Evolutionary conservation across 2,113 vertebrate genomes (phyloP), one percentile per base, ranked within the genome.

Genomic region (Oreotrochilus melanogaster): DNA sequence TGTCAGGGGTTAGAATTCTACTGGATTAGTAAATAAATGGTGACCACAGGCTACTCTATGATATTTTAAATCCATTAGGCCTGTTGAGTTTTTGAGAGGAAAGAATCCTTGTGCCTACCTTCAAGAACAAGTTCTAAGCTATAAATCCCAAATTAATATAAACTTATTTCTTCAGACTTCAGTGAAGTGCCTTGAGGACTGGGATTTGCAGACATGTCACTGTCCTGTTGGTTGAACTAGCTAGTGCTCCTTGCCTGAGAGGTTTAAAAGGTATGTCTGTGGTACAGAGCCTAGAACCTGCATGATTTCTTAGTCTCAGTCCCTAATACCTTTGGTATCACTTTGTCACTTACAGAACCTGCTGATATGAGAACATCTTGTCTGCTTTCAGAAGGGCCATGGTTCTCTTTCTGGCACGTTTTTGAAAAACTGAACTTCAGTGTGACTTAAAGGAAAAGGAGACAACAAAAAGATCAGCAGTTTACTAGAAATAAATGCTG

Each of bases 401-500:
- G 33, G 54, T 65, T 94, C 73, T 78, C 60, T 58, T 92, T 92
- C 84, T 83, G 35, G 53, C 42, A 28, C 28, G 48, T 43, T 61
- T 93, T 88, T 90, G 86, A 92, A 90, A 48, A 94, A 92, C 6
- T 88, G 72, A 81, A 72, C 88, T 94, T 92, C 67, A 37, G 28
- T 14, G 21, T 62, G 75, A 88, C 90, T 92, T 88, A 60, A 94
- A 93, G 80, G 56, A 65, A 81, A 91, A 70, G 15, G 31, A 93
- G 43, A 72, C 65, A 78, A 89, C 43, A 69, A 51, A 78, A 81
- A 86, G 71, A 89, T 62, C 39, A 80, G 33, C 64, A 69, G 56
- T 85, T 94, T 79, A 47, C 64, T 18, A 23, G 53, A 78, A 69
- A 64, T 56, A 94, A 90, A 81, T 90, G 82, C 47, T 76, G 33